Base-by-base conservation (phyloP, 2,113 vertebrate genomes). In the Chloebia gouldiae region DNA sequence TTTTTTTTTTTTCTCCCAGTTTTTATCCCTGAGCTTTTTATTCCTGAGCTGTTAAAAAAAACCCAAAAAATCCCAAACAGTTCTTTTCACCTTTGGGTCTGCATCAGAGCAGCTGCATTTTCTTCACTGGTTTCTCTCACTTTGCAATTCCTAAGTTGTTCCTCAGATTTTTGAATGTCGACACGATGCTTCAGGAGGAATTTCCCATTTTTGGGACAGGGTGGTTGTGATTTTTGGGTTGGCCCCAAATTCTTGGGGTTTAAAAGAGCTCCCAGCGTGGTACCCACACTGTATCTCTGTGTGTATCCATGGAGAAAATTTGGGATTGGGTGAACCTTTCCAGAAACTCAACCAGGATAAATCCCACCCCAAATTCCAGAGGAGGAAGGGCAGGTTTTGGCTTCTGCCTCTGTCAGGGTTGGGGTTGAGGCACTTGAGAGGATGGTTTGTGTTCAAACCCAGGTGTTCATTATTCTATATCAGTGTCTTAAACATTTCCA, bases 171-270 rank as follows among this genome's bases (percentile, higher is more conserved):
- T 27, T 91, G 77, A 31, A 95, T 88, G 94, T 99, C 96, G 33
- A 99, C 98, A 65, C 75, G 96, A 95, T 99, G 98, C 97, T 98
- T 99, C 98, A 99, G 99, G 37, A 99, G 94, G 96, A 98, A 99
- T 81, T 98, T 97, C 50, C 98, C 98, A 92, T 99, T 98, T 60
- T 70, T 4, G 33, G 27, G 13, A 7, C 7, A 2, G 20, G 13
- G 5, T 6, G 33, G 2, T 13, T 2, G 30, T 20, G 66, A 13
- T 82, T 71, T 51, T 53, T 11, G 25, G 8, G 39, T 33, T 28
- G 27, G 11, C 11, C 3, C 6, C 28, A 5, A n/a, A 47, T 39
- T 45, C 2, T 25, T 33, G 59, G 28, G 28, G 12, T 45, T 73
- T 18, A 5, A 8, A 44, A 13, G 25, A 60, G 12, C 2, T 70